Evolutionary conservation across 2,888 invertebrate genomes (phyloP), one percentile per base, ranked within the genome.

Genomic region (Carcina quercana): DNA sequence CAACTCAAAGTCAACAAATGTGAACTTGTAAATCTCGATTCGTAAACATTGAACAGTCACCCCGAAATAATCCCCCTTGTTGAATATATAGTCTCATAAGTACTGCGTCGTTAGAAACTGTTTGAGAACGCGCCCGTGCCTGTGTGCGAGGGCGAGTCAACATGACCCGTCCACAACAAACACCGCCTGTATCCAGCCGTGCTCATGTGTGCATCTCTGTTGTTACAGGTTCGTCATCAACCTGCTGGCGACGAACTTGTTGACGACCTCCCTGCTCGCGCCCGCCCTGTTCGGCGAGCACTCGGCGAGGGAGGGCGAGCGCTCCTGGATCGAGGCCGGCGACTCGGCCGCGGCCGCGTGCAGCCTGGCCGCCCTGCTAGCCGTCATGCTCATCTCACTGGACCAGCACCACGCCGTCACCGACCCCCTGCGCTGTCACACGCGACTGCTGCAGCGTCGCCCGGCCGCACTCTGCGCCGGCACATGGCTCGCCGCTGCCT

Each of bases 171-270:
- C 27, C 37, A 30, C 24, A 28, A 44, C 38, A 40, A 49, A 52
- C 47, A 47, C 47, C 42, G 39, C 40, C 33, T 34, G 45, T 8
- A 43, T 8, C 3, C 12, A 25, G 10, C 20, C n/a, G 30, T 38
- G 28, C 35, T 26, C 12, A 60, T 38, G 40, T 34, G 13, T 13
- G 13, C n/a, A 36, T 55, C 48, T 65, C 54, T 54, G 22, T 75
- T 75, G 73, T 86, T 86, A 8, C 85, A 89, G 89, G 74, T 89
- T 89, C 70, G 89, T 89, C 65, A 88, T 91, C 59, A 91, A 80
- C 42, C 60, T 78, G 31, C 62, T 79, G 47, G 85, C 80, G 57
- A 76, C 78, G 56, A 84, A 79, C 61, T 58, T 84, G 51, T 58
- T 80, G 66, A 80, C 78, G 42, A 82, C 78, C 50, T 73, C 75